These are phyloP conservation scores for Damaliscus lunatus DNA, from an alignment of 2,113 vertebrate species.

Conservation along the genomic window DNA sequence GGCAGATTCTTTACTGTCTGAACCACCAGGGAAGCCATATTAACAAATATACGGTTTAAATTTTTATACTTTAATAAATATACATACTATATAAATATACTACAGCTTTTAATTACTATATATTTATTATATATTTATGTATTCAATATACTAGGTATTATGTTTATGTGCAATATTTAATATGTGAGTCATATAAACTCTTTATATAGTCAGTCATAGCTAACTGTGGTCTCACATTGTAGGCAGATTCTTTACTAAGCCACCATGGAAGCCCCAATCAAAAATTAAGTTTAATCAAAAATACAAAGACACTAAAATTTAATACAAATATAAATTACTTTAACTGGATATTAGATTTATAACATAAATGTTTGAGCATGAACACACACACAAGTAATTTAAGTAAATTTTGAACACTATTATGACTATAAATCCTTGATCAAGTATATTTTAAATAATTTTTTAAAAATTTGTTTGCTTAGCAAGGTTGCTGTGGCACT, in stretches of 20 bases:
- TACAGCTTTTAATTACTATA: neutral
- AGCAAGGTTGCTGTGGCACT: neutral
- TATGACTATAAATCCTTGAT: neutral
- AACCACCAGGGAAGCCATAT: neutral
- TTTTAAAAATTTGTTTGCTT: neutral
- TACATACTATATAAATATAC: neutral
- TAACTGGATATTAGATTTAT: neutral
- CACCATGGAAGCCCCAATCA: neutral
- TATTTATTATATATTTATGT: neutral
- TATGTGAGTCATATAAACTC: neutral
- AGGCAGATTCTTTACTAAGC: neutral
- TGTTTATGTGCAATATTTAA: neutral
- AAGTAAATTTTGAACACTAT: neutral
- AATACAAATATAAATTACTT: neutral
- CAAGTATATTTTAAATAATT: neutral
- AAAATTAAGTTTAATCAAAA: neutral
- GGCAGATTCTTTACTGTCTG: neutral
- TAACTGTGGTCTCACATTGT: neutral
- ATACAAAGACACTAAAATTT: neutral
- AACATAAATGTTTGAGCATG: neutral
- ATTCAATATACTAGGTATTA: neutral
- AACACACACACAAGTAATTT: neutral
- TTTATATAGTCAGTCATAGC: neutral
- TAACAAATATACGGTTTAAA: neutral
- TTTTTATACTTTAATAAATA: neutral